Conservation (phyloP, 2,888 invertebrate genomes). For the Dynastes hyllus region DNA sequence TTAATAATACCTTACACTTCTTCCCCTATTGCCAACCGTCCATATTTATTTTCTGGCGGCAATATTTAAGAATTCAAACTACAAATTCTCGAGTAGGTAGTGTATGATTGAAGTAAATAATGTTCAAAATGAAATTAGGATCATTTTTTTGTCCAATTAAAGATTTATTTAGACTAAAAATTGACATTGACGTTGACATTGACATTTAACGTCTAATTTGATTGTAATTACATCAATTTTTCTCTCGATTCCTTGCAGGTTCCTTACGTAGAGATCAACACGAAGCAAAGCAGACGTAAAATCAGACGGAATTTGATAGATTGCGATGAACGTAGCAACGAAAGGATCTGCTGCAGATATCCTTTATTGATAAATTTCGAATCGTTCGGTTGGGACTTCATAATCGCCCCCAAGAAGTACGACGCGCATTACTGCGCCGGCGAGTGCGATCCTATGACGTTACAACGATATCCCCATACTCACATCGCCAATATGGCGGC, state of each 20-base stretch:
- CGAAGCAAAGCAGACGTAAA: slow-evolving; percentile 76
- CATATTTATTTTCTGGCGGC: too few species aligned
- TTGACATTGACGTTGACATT: too few species aligned
- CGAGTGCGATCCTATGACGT: slow-evolving; percentile 91
- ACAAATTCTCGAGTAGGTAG: too few species aligned
- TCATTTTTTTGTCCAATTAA: too few species aligned
- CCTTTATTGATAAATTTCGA: slow-evolving; percentile 95
- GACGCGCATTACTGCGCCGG: slow-evolving; percentile 97
- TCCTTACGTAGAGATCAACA: slow-evolving; percentile 77
- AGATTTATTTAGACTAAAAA: too few species aligned
- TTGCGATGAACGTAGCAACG: slow-evolving; percentile 84
- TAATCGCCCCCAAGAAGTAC: slow-evolving; percentile 95
- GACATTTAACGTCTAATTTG: too few species aligned
- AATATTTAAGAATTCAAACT: too few species aligned
- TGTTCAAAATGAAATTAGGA: too few species aligned
- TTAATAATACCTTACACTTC: too few species aligned
- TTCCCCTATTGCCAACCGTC: too few species aligned
- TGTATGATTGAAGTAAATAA: too few species aligned
- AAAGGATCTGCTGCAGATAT: slow-evolving; percentile 94
- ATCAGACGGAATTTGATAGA: slow-evolving; percentile 86
- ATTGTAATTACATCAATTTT: background rate
- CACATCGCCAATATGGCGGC: slow-evolving; percentile 89
- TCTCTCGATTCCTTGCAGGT: slow-evolving; percentile 68
- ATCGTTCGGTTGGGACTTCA: slow-evolving; percentile 98
- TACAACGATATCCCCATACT: slow-evolving; percentile 91